Conservation (phyloP, 2,797 vertebrate species). For the Pseudomugil tenellus region DNA sequence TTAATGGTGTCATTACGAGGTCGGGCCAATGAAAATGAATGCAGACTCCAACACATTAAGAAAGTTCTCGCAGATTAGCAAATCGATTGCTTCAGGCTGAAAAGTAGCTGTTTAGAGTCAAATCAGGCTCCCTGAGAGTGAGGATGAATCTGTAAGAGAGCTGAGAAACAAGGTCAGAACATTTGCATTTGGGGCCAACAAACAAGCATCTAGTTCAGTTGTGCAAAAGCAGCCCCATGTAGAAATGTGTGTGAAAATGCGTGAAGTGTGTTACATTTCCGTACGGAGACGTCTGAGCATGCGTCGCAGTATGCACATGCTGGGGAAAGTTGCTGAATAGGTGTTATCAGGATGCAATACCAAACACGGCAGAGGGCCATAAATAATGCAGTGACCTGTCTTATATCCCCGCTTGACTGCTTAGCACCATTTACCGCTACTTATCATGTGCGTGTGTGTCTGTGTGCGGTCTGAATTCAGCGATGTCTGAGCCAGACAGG, state of each 20-base stretch:
- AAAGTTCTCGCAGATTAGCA: conserved; percentile 27
- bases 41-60: conserved; percentile 29
- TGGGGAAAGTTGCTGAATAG: conserved; percentile 78
- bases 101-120: conserved; percentile 53
- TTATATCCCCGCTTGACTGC: conserved; percentile 75
- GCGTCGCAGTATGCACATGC: conserved; percentile 37
- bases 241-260: conserved; percentile 1
- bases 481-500: conserved; percentile 30
- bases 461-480: conserved; percentile 42
- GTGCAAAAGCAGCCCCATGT: conserved; percentile 21
- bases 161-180: conserved; percentile 57
- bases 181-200: conserved; percentile 66
- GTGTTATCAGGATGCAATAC: conserved; percentile 80
- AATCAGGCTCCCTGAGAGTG: conserved; percentile 30
- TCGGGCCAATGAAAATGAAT: conserved; percentile 34
- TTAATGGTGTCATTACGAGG: conserved; percentile 44
- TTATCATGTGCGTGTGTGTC: conserved; percentile 55
- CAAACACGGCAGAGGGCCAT: conserved; percentile 76
- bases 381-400: conserved; percentile 84
- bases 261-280: conserved; percentile 18
- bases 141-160: conserved; percentile 38
- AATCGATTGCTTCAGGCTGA: conserved; percentile 41
- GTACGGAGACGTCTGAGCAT: conserved; percentile 12
- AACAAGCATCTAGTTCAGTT: conserved; percentile 47
- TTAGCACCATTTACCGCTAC: conserved; percentile 82